Conservation (phyloP, 2,888 invertebrate species). For the Athetis lepigone region DNA sequence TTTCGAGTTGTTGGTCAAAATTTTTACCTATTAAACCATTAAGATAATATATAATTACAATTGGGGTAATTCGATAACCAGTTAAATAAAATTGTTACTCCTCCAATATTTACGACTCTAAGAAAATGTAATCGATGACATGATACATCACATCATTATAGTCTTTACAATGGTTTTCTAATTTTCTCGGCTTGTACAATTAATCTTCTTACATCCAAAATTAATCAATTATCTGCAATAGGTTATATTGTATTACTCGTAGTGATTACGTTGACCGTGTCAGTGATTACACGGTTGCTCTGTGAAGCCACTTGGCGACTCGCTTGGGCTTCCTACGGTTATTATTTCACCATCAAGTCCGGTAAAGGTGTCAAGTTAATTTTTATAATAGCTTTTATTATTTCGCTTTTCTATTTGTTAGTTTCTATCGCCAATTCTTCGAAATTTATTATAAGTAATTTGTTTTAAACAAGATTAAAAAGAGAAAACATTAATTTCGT, state of each 20-base stretch:
- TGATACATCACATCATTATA: background rate
- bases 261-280: background rate
- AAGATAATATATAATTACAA: no score
- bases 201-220: background rate
- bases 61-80: no score
- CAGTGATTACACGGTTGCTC: no score
- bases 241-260: constrained; percentile 7
- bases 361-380: constrained; percentile 48
- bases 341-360: constrained; percentile 17
- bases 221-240: constrained; percentile 15
- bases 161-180: background rate
- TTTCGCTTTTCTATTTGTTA: constrained; percentile 36
- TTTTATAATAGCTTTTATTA: constrained; percentile 37
- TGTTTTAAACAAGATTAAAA: constrained; percentile 5
- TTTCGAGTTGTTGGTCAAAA: no score
- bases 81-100: no score
- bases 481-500: constrained; percentile 23
- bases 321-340: constrained; percentile 17
- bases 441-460: constrained; percentile 24
- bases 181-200: background rate
- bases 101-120: no score
- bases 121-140: no score
- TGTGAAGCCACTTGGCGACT: background rate
- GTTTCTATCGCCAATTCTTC: constrained; percentile 23
- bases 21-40: no score